A percentile compares a stretch with the other conserved stretches of the same genome.
Evolutionary conservation across 2,797 vertebrate genomes (phyloP).

Genomic region (Tragopan temminckii): DNA sequence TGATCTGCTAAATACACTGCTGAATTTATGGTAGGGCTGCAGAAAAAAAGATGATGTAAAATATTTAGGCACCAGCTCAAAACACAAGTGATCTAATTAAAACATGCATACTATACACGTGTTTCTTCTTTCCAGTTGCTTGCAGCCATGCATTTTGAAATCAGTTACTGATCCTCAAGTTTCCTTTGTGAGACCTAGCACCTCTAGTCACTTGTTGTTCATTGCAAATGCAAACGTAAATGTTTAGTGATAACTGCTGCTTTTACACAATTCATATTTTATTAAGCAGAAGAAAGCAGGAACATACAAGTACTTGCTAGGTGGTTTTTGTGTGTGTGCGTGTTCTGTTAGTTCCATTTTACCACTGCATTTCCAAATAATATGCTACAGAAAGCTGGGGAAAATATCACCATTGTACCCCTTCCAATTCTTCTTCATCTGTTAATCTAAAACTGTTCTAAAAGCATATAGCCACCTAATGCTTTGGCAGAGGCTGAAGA

Average conservation of each 20-base stretch:
- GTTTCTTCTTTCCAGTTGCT: background rate
- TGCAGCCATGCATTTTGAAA: slow-evolving; percentile 32
- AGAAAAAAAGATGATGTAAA: background rate
- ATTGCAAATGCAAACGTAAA: slow-evolving; percentile 18
- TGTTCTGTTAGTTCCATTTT: background rate
- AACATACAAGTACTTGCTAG: background rate
- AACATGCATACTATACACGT: background rate
- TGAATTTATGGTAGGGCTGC: slow-evolving; percentile 78
- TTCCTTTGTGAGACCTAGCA: slow-evolving; percentile 40
- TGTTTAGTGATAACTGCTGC: background rate
- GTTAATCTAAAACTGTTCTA: background rate
- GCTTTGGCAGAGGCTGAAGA: background rate
- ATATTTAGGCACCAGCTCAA: slow-evolving; percentile 46
- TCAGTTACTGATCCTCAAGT: slow-evolving; percentile 23
- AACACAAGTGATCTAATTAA: slow-evolving; percentile 53
- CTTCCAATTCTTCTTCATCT: background rate
- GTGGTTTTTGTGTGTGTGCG: background rate
- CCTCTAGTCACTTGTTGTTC: slow-evolving; percentile 23
- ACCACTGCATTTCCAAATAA: slow-evolving; percentile 6
- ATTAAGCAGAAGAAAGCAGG: background rate
- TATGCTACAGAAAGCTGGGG: background rate
- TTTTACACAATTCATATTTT: background rate
- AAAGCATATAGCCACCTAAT: background rate
- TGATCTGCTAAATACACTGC: slow-evolving; percentile 77
- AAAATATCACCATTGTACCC: background rate